Evolutionary conservation across 1,140 invertebrate genomes (phyloP), one percentile per base, ranked within the genome.

Genomic region (Hypsibius dujardini): DNA sequence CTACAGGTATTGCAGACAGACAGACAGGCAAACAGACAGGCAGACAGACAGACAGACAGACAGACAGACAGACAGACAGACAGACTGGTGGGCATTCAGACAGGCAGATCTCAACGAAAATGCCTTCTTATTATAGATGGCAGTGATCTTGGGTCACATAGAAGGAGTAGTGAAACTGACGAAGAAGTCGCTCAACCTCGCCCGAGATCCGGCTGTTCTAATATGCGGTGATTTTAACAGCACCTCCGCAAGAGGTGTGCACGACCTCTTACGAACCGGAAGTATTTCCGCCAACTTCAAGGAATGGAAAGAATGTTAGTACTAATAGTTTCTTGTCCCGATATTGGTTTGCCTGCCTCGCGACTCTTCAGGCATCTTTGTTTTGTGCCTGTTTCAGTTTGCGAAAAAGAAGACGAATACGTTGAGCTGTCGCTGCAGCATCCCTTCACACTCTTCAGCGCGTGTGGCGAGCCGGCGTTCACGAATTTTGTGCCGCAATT

Each of bases 401-500:
- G 75, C 40, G 72, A 73, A 47, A 74, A 76, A 59, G 74, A 76
- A 28, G 72, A 72, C n/a, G 71, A 70, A 42, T 67, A 77, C 7
- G 87, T 90, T 75, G 80, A 79, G 75, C 14, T 90, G 87, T 79
- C 87, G 87, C 2, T 90, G 85, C 80, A 87, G 86, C 15, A 87
- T 84, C 46, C 87, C 86, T 7, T 80, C 1, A 56, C 76, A 14
- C 60, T 83, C 46, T 73, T 46, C 2, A 81, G 77, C 76, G 81
- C 79, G 14, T 82, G 80, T 77, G 82, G 81, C 1, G 76, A 74
- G 59, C 78, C 78, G 7, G 77, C 83, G 67, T 94, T 86, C 76
- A 95, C 93, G 2, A 95, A 95, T 78, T 95, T 85, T 74, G 91
- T 90, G 0, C 80, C 79, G 1, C 84, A 84, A 1, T 95, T 95